Percentiles rank a stretch among this genome's conserved stretches.
Evolutionary conservation across 1,140 invertebrate species (phyloP).

Genomic region (Drosophila orosa): DNA sequence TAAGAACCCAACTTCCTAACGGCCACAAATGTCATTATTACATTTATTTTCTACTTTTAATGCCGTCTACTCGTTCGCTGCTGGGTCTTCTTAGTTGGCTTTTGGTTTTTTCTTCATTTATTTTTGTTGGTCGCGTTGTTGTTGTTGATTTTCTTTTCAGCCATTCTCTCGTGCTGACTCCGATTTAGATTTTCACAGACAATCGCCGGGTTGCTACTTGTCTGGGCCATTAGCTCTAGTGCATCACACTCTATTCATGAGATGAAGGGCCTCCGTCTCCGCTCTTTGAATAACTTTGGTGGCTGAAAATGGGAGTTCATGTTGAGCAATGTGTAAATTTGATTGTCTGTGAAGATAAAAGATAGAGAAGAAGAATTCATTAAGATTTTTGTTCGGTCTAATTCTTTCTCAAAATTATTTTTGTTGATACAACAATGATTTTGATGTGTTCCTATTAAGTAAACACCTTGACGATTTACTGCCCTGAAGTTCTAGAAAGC

Average conservation of each 20-base stretch:
- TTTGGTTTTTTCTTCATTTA: not conserved
- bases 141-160: slow-evolving; percentile 45
- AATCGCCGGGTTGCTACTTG: slow-evolving; percentile 48
- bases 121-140: slow-evolving; percentile 3
- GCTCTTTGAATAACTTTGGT: slow-evolving; percentile 22
- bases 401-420: not conserved
- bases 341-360: slow-evolving; percentile 28
- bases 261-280: slow-evolving; percentile 29
- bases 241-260: slow-evolving; percentile 25
- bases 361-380: slow-evolving; percentile 23
- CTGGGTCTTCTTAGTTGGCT: slow-evolving; percentile 25
- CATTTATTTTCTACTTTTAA: slow-evolving; percentile 79
- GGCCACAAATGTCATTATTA: slow-evolving; percentile 82
- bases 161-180: slow-evolving; percentile 46
- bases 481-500: slow-evolving; percentile 9
- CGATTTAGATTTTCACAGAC: slow-evolving; percentile 66
- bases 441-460: slow-evolving; percentile 9
- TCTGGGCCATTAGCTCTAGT: slow-evolving; percentile 43
- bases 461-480: slow-evolving; percentile 14
- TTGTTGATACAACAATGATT: not conserved
- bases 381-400: slow-evolving; percentile 11
- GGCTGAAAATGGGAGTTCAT: slow-evolving; percentile 21
- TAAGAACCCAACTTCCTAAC: slow-evolving; percentile 79
- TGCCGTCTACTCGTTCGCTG: slow-evolving; percentile 62
- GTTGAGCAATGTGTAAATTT: slow-evolving; percentile 42